These are phyloP conservation scores for Argyrosomus japonicus DNA, from an alignment of 2,113 vertebrate genomes.

Conservation along the genomic window DNA sequence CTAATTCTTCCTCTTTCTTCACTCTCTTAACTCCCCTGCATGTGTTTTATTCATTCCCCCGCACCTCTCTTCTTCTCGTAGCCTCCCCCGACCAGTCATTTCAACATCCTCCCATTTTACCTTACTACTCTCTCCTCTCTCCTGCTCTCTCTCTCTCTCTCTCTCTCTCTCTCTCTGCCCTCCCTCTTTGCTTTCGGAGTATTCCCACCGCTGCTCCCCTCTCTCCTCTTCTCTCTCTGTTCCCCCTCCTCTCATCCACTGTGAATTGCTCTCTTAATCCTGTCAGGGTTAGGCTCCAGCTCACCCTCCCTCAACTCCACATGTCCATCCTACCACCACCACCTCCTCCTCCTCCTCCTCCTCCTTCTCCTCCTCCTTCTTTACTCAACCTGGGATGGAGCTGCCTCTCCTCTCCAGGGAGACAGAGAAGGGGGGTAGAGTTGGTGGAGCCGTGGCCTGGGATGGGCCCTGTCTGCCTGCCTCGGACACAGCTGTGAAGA, in stretches of 20 bases:
- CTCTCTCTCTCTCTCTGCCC: background rate
- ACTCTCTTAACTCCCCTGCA: background rate
- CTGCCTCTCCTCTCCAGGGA: conserved; percentile 57
- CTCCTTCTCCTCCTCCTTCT: background rate
- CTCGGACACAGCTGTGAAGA: conserved; percentile 68
- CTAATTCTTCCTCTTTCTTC: background rate
- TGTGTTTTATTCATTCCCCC: conserved; percentile 16
- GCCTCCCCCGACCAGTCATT: conserved; percentile 6
- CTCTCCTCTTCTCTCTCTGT: conserved; percentile 18
- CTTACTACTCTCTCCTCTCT: conserved; percentile 11
- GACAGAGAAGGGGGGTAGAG: background rate
- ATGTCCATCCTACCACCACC: conserved; percentile 38
- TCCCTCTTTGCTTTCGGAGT: conserved; percentile 37
- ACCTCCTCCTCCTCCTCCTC: background rate
- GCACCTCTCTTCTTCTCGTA: background rate
- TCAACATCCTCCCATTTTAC: conserved; percentile 25
- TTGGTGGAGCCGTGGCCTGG: conserved; percentile 9
- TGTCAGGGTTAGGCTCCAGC: conserved; percentile 50
- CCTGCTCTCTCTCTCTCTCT: background rate
- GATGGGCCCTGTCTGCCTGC: conserved; percentile 37
- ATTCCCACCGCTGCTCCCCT: conserved; percentile 32
- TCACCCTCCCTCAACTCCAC: conserved; percentile 40
- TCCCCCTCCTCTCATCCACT: conserved; percentile 48
- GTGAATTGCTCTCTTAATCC: conserved; percentile 67
- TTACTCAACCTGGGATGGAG: conserved; percentile 35